phyloP scores from a whole-genome alignment of 2,797 vertebrate genomes.

The Philypnodon macrostomus region DNA sequence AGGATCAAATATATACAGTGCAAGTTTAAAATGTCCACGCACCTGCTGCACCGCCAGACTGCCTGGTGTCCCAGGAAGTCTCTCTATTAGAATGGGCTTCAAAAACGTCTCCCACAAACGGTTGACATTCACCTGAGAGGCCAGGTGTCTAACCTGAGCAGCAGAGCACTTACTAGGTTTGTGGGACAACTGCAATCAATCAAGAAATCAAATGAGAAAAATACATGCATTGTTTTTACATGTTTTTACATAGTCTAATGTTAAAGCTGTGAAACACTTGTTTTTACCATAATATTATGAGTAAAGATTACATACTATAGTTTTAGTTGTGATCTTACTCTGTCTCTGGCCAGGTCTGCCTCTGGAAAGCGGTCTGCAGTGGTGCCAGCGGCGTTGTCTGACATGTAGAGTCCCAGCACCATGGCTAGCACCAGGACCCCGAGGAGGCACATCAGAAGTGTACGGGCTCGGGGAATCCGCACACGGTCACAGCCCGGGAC shows the following conservation, averaged over 20 bases:
- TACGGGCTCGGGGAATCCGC: conserved; percentile 56
- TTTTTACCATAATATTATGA: too few relatives aligned
- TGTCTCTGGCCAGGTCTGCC: conserved; percentile 61
- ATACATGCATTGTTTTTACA: too few relatives aligned
- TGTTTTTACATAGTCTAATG: too few relatives aligned
- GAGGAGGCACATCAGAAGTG: conserved; percentile 69
- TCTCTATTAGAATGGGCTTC: conserved; percentile 81
- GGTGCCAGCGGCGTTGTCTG: conserved; percentile 43
- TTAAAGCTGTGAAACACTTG: too few relatives aligned
- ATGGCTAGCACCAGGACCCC: conserved; percentile 67
- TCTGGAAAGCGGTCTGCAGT: conserved; percentile 21
- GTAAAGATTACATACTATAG: too few relatives aligned
- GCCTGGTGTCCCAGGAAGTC: conserved; percentile 82
- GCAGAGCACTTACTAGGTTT: conserved; percentile 74
- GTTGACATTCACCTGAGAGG: conserved; percentile 73
- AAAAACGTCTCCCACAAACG: conserved; percentile 83
- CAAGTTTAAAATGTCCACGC: conserved; percentile 33
- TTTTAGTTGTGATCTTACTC: conserved; percentile 54
- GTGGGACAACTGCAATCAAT: conserved; percentile 67
- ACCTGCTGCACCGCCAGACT: conserved; percentile 83
- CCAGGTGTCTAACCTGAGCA: conserved; percentile 74
- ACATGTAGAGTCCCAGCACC: conserved; percentile 72
- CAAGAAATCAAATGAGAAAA: background rate
- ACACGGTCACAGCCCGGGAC: conserved; percentile 54
- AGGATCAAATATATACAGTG: too few relatives aligned